Conservation (phyloP, 2,113 vertebrate genomes). For the Todiramphus saurophagus region DNA sequence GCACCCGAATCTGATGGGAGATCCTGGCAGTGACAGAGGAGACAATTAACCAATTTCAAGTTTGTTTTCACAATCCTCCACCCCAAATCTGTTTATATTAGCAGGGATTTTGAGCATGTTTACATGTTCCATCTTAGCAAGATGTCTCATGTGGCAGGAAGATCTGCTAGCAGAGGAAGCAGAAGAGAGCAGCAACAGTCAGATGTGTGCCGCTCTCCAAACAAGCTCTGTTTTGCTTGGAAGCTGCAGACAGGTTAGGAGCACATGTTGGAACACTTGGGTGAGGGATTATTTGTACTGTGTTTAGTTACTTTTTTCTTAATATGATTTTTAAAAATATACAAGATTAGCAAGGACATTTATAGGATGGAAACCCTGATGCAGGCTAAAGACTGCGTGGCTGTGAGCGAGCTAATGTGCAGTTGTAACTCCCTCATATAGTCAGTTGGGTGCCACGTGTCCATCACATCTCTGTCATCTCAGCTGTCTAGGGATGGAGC, state of each 20-base stretch:
- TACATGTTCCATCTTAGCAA: conserved; percentile 9
- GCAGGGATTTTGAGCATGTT: neutral
- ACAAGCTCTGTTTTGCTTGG: conserved; percentile 62
- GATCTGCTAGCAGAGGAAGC: conserved; percentile 22
- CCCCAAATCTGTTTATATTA: conserved; percentile 1
- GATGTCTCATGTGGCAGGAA: conserved; percentile 27
- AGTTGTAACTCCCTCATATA: neutral
- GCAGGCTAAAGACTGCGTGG: neutral
- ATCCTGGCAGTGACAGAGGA: neutral
- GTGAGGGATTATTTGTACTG: conserved; percentile 56
- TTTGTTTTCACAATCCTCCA: conserved; percentile 16
- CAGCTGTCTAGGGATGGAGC: neutral
- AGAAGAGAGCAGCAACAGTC: conserved; percentile 3
- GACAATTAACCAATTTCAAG: neutral
- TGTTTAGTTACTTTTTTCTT: conserved; percentile 29
- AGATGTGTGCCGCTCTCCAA: conserved; percentile 37
- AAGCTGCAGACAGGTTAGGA: conserved; percentile 46
- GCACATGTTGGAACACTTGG: conserved; percentile 20
- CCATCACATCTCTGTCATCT: neutral
- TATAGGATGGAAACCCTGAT: neutral
- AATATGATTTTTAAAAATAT: conserved; percentile 21
- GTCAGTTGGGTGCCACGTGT: neutral
- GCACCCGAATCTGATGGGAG: neutral
- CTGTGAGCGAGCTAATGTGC: neutral
- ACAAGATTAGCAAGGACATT: conserved; percentile 52